phyloP scores from a whole-genome alignment of 2,113 vertebrate genomes.

The Ceyx margarethae region DNA sequence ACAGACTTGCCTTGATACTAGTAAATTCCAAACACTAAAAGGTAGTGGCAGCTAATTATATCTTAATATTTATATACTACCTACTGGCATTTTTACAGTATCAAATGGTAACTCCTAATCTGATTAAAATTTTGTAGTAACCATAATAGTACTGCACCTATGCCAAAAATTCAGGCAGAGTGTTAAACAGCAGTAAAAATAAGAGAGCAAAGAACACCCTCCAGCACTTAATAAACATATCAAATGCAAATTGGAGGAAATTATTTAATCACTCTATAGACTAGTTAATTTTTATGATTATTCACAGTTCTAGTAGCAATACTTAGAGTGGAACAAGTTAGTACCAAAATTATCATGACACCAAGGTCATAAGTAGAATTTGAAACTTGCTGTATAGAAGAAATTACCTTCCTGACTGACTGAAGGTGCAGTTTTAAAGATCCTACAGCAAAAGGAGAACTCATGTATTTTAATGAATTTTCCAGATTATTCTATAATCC shows the following conservation, averaged over 20 bases:
- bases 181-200: conserved; percentile 24
- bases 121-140: conserved; percentile 51
- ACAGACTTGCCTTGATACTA: background rate
- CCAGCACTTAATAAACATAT: conserved; percentile 55
- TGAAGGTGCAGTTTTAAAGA: background rate
- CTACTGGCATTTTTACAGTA: conserved; percentile 32
- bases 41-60: background rate
- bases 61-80: conserved; percentile 32
- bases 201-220: conserved; percentile 26
- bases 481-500: conserved; percentile 10
- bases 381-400: background rate
- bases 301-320: conserved; percentile 37
- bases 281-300: conserved; percentile 49
- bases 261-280: conserved; percentile 58
- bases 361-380: conserved; percentile 4
- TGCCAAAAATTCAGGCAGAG: conserved; percentile 33
- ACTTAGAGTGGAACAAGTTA: background rate
- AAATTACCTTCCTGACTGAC: background rate
- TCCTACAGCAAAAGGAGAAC: background rate
- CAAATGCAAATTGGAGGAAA: conserved; percentile 58
- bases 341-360: background rate
- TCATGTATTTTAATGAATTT: background rate
- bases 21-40: conserved; percentile 7
- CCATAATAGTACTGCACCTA: conserved; percentile 8
- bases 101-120: conserved; percentile 29